phyloP scores from a whole-genome alignment of 2,113 vertebrate genomes.

The Panthera leo region DNA sequence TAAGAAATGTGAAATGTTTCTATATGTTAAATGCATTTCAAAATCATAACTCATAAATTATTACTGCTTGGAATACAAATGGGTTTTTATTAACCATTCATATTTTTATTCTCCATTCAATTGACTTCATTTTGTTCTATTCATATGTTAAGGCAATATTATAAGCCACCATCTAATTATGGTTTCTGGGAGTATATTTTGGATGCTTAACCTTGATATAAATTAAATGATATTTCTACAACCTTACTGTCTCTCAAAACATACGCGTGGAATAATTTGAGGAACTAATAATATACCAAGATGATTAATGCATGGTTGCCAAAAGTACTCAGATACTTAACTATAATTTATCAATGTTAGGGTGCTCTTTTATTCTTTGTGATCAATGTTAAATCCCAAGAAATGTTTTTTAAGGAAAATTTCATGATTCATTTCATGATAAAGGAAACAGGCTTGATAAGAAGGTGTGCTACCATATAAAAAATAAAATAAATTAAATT shows the following conservation, averaged over 20 bases:
- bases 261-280: conserved; percentile 25
- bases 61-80: neutral
- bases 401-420: conserved; percentile 22
- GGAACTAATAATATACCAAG: conserved; percentile 48
- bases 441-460: neutral
- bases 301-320: conserved; percentile 44
- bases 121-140: conserved; percentile 49
- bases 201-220: neutral
- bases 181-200: conserved; percentile 25
- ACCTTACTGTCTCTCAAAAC: conserved; percentile 30
- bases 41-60: neutral
- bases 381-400: neutral
- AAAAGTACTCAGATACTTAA: conserved; percentile 33
- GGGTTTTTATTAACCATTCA: neutral
- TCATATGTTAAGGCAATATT: conserved; percentile 28
- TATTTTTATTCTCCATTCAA: neutral
- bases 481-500: neutral
- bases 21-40: neutral
- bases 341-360: neutral
- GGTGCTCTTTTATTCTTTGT: neutral
- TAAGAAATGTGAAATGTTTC: neutral
- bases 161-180: conserved; percentile 31
- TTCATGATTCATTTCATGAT: neutral
- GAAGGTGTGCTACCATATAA: neutral
- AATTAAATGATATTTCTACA: conserved; percentile 36